These are phyloP conservation scores for Podilymbus podiceps DNA, from an alignment of 2,113 vertebrate genomes.

Conservation along the genomic window DNA sequence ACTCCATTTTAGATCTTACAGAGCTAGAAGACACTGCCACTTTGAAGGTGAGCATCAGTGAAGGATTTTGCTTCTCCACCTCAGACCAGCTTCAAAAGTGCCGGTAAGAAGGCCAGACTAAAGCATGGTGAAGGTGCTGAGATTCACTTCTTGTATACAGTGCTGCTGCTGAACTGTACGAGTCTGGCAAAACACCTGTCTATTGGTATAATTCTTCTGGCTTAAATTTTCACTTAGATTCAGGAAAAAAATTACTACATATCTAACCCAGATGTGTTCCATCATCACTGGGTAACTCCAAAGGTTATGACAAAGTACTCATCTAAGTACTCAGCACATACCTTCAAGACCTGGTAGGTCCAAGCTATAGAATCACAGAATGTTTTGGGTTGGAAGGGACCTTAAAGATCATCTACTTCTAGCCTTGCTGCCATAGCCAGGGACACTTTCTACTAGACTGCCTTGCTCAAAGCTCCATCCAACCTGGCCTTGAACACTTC, in stretches of 20 bases:
- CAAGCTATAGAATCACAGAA: not conserved
- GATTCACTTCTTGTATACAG: not conserved
- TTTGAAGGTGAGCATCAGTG: constrained; percentile 71
- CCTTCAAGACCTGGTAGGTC: not conserved
- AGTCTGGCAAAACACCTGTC: not conserved
- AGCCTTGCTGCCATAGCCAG: too few relatives aligned
- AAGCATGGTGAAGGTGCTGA: not conserved
- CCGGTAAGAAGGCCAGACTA: not conserved
- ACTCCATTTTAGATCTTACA: constrained; percentile 71
- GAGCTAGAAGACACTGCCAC: constrained; percentile 70
- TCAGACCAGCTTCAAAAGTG: not conserved
- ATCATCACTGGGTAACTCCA: not conserved
- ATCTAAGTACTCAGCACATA: not conserved
- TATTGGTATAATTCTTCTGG: not conserved
- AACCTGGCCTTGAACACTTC: too few relatives aligned
- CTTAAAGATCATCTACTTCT: too few relatives aligned
- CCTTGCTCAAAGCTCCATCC: too few relatives aligned
- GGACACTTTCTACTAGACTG: too few relatives aligned
- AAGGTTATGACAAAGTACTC: not conserved
- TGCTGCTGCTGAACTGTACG: not conserved
- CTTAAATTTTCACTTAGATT: not conserved
- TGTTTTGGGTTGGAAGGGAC: too few relatives aligned
- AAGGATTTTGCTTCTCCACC: not conserved
- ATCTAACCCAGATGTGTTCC: not conserved
- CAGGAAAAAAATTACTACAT: not conserved